phyloP scores from a whole-genome alignment of 2,888 invertebrate species.

The Plemyria rubiginata region DNA sequence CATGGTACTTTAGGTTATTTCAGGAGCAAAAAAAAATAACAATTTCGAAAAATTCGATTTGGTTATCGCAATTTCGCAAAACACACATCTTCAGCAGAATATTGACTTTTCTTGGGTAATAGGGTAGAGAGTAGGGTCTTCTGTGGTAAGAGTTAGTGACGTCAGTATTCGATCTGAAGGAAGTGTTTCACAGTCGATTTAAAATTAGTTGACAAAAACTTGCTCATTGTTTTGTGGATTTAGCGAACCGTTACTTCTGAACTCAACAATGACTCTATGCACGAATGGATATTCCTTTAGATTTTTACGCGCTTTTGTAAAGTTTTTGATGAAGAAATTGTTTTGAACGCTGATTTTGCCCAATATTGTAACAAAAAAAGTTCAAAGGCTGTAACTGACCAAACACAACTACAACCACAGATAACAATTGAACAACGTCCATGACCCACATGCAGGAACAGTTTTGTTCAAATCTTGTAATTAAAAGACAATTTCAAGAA shows the following conservation, averaged over 20 bases:
- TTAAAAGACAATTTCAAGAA: slow-evolving; percentile 50
- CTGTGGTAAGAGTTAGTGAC: neutral
- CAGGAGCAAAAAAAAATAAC: too few relatives aligned
- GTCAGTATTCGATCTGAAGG: slow-evolving; percentile 3
- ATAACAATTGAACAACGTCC: slow-evolving; percentile 35
- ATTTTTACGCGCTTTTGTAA: neutral
- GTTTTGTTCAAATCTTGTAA: slow-evolving; percentile 63
- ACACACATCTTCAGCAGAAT: too few relatives aligned
- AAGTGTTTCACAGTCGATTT: slow-evolving; percentile 16
- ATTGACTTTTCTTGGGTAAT: too few relatives aligned
- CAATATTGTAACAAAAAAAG: neutral
- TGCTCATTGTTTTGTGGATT: slow-evolving; percentile 8
- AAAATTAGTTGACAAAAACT: slow-evolving; percentile 14
- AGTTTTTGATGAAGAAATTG: neutral
- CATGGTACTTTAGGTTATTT: too few relatives aligned
- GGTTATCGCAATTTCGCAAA: too few relatives aligned
- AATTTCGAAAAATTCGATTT: too few relatives aligned
- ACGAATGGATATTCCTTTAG: slow-evolving; percentile 2
- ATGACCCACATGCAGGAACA: slow-evolving; percentile 53
- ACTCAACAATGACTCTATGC: slow-evolving; percentile 17
- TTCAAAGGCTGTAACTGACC: neutral
- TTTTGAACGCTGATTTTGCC: neutral
- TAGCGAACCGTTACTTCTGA: slow-evolving; percentile 19
- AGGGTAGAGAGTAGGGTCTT: too few relatives aligned
- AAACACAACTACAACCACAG: neutral